A percentile compares a stretch with the other conserved stretches of the same genome.
Evolutionary conservation across 2,113 vertebrate species (phyloP).

Genomic region (Cygnus atratus): DNA sequence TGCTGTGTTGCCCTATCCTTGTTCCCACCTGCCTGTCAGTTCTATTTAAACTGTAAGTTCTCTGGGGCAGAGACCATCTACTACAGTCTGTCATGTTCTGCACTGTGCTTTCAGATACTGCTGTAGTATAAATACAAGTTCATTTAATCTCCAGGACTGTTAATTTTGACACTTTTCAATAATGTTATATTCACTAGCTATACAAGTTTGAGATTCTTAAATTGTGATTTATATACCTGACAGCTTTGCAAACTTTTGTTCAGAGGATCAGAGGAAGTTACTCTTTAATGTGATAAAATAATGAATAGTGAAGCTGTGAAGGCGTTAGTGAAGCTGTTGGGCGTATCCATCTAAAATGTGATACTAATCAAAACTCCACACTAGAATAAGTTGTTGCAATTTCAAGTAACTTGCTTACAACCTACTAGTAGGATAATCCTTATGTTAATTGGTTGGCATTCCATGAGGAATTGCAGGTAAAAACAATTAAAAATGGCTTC

Average conservation of each 20-base stretch:
- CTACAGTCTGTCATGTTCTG: not conserved
- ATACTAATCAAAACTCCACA: not conserved
- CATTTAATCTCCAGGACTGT: not conserved
- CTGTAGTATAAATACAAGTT: not conserved
- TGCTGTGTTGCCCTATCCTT: not conserved
- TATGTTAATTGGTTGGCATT: slow-evolving; percentile 6
- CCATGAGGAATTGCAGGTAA: not conserved
- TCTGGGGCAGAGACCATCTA: not conserved
- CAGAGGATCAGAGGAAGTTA: not conserved
- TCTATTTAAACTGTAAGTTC: not conserved
- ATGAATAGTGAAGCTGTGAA: not conserved
- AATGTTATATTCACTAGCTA: not conserved
- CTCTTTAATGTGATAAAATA: not conserved
- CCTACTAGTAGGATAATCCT: not conserved
- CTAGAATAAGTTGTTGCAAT: not conserved
- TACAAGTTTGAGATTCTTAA: not conserved
- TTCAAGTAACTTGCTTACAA: not conserved
- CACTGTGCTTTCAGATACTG: not conserved
- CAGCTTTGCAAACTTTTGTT: not conserved
- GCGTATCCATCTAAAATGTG: not conserved
- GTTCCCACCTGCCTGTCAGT: not conserved
- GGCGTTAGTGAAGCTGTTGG: not conserved
- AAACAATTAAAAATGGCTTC: slow-evolving; percentile 25
- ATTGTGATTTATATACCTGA: not conserved
- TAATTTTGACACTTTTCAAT: not conserved